These are phyloP conservation scores for Paramuricea clavata DNA, from an alignment of 92 coral and sea anemone genomes.

Conservation along the genomic window DNA sequence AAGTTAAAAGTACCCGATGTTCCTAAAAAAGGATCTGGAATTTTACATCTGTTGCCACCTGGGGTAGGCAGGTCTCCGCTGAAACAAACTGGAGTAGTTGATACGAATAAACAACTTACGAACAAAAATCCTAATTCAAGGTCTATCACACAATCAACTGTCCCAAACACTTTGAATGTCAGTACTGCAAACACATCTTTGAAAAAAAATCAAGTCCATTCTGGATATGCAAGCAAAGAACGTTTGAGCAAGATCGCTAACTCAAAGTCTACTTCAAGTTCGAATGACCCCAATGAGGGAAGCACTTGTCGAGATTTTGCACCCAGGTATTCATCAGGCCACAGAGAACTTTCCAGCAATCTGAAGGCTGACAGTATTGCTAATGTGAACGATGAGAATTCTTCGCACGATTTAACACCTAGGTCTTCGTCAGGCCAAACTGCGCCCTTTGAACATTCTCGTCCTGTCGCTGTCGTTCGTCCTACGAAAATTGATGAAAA, in stretches of 20 bases:
- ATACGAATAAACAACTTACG: background rate
- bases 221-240: background rate
- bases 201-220: background rate
- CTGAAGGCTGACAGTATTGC: background rate
- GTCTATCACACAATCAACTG: background rate
- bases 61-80: background rate
- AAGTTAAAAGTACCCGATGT: background rate
- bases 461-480: constrained; percentile 71
- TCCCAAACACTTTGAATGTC: background rate
- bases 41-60: background rate
- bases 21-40: background rate
- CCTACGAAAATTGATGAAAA: constrained; percentile 32
- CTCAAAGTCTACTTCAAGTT: background rate
- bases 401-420: background rate
- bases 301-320: constrained; percentile 24
- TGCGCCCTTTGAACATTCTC: background rate
- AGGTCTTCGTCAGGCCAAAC: background rate
- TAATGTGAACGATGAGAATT: too few species aligned
- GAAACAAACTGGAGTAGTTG: background rate
- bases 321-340: background rate
- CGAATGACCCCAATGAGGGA: constrained; percentile 19
- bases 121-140: background rate
- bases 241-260: background rate
- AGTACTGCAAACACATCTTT: background rate
- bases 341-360: background rate